These are phyloP conservation scores for Salvelinus sp. DNA, from an alignment of 2,113 vertebrate genomes.

Conservation along the genomic window DNA sequence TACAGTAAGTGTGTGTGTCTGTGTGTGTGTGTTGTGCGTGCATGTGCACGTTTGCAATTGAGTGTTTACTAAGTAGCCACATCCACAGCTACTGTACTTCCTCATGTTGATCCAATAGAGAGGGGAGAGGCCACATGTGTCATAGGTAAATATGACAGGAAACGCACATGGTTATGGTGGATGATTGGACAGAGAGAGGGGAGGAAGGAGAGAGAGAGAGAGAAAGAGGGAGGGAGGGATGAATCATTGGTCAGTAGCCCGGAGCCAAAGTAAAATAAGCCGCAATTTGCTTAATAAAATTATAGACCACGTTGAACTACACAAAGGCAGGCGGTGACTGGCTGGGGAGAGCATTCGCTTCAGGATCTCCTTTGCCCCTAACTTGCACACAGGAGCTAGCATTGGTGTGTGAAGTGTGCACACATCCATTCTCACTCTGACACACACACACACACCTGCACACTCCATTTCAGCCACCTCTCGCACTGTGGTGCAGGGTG, in stretches of 20 bases:
- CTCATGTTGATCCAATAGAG: not conserved
- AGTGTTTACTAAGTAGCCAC: not conserved
- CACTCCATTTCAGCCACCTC: constrained; percentile 3
- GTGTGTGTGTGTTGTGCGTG: not conserved
- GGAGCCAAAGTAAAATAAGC: constrained; percentile 66
- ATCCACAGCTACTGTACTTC: not conserved
- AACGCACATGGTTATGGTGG: constrained; percentile 1
- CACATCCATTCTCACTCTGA: not conserved
- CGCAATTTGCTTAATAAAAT: constrained; percentile 79
- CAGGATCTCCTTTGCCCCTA: constrained; percentile 33
- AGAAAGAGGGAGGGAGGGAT: constrained; percentile 21
- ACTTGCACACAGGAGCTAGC: constrained; percentile 14
- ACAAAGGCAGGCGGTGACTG: constrained; percentile 55
- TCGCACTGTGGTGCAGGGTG: not conserved
- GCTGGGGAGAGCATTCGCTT: constrained; percentile 44
- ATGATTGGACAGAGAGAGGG: constrained; percentile 37
- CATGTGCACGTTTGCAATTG: not conserved
- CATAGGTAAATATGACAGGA: not conserved
- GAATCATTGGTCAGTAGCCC: constrained; percentile 59
- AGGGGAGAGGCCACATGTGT: not conserved
- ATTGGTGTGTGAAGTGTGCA: constrained; percentile 7
- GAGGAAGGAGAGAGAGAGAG: constrained; percentile 3
- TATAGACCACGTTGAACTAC: constrained; percentile 63
- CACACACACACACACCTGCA: constrained; percentile 28
- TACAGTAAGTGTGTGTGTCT: constrained; percentile 1